phyloP scores from a whole-genome alignment of 2,888 invertebrate genomes.

The Keiferia lycopersicella region DNA sequence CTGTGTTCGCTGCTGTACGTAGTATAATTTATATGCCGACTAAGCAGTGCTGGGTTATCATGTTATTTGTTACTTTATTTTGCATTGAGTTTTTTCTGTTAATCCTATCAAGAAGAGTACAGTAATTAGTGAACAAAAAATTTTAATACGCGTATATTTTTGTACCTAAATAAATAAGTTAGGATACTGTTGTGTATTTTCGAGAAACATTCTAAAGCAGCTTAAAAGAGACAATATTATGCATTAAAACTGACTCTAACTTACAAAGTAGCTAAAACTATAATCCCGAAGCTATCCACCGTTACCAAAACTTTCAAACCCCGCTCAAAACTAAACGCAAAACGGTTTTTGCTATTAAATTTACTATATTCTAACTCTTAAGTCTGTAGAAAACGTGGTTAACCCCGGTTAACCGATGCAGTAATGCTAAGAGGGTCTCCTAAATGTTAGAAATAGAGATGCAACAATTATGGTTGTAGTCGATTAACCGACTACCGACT shows the following conservation, averaged over 20 bases:
- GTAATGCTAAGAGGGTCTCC: background rate
- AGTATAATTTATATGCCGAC: slow-evolving; percentile 6
- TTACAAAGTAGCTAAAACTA: background rate
- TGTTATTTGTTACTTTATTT: background rate
- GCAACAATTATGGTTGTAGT: too few species aligned
- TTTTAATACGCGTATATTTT: too few species aligned
- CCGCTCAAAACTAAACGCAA: slow-evolving; percentile 9
- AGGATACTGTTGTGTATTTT: too few species aligned
- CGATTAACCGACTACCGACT: too few species aligned
- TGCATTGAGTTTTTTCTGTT: background rate
- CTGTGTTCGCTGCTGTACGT: slow-evolving; percentile 26
- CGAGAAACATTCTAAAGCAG: too few species aligned
- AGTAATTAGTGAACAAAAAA: background rate
- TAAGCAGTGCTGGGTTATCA: background rate
- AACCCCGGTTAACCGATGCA: background rate
- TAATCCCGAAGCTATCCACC: background rate
- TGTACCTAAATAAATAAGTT: too few species aligned
- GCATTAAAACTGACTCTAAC: background rate
- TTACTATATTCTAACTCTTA: slow-evolving; percentile 9
- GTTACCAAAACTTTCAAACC: background rate
- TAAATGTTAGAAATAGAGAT: background rate
- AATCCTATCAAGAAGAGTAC: background rate
- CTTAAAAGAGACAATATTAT: background rate
- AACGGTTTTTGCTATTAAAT: background rate
- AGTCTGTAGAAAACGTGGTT: slow-evolving; percentile 7